phyloP scores from a whole-genome alignment of 2,797 vertebrate species.

The Nasua narica region DNA sequence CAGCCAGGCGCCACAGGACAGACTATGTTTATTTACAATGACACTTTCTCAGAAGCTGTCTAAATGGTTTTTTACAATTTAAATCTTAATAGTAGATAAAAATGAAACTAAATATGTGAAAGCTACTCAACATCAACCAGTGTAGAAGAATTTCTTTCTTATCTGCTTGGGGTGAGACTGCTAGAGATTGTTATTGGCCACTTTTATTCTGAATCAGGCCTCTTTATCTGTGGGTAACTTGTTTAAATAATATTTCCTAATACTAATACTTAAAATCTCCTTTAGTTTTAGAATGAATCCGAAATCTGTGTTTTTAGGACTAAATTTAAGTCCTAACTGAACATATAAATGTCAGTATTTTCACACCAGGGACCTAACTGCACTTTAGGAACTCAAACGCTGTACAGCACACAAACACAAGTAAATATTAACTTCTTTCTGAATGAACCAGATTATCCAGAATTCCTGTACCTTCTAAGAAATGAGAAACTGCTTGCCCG shows the following conservation, averaged over 20 bases:
- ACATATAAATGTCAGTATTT: background rate
- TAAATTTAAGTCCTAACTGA: slow-evolving; percentile 11
- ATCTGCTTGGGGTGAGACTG: background rate
- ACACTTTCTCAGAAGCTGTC: background rate
- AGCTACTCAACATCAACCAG: background rate
- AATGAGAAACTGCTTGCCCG: background rate
- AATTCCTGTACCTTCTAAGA: background rate
- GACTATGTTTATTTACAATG: background rate
- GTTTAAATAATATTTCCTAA: slow-evolving; percentile 9
- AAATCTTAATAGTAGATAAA: background rate
- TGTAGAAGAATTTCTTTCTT: background rate
- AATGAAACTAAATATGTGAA: background rate
- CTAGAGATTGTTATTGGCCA: background rate
- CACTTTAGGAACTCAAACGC: background rate
- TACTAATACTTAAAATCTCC: background rate
- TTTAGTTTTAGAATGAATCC: slow-evolving; percentile 8
- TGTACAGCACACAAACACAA: background rate
- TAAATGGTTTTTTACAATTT: background rate
- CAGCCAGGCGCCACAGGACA: background rate
- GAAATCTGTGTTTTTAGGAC: slow-evolving; percentile 11
- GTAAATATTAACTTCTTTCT: background rate
- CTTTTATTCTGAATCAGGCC: background rate
- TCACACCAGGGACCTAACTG: background rate
- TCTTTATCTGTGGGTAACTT: background rate
- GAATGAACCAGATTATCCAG: background rate